These are phyloP conservation scores for Lordiphosa andalusiaca DNA, from an alignment of 2,888 invertebrate species.

Conservation along the genomic window DNA sequence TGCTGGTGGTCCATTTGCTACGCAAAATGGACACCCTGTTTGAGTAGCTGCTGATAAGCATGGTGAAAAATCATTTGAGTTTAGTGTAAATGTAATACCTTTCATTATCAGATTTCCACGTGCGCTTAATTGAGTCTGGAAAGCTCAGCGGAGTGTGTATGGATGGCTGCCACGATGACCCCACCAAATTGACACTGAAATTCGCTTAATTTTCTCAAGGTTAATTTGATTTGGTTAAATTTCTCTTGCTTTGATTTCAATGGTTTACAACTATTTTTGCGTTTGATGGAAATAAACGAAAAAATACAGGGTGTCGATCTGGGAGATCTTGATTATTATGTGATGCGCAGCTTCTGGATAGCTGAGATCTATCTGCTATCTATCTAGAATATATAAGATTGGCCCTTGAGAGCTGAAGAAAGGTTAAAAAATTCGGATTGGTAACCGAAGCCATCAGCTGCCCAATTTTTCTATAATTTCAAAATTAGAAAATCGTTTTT, in stretches of 20 bases:
- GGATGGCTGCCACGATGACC: background rate
- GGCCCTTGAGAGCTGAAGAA: too few relatives aligned
- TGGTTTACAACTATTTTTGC: background rate
- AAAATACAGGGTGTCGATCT: too few relatives aligned
- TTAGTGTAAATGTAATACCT: conserved; percentile 34
- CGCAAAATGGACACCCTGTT: conserved; percentile 15
- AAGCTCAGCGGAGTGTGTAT: conserved; percentile 6
- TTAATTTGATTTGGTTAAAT: conserved; percentile 47
- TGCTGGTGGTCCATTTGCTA: background rate
- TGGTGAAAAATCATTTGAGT: conserved; percentile 5
- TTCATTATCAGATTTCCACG: conserved; percentile 44
- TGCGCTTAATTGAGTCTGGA: conserved; percentile 25
- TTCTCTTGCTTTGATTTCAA: conserved; percentile 2
- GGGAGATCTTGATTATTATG: conserved; percentile 5
- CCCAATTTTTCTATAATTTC: too few relatives aligned
- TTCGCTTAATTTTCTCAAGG: conserved; percentile 40
- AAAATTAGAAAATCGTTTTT: too few relatives aligned
- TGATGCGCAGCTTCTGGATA: too few relatives aligned
- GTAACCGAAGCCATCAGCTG: too few relatives aligned
- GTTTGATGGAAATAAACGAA: too few relatives aligned
- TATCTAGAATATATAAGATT: too few relatives aligned
- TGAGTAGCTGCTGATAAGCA: conserved; percentile 27
- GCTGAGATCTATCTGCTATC: too few relatives aligned
- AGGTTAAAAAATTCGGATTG: too few relatives aligned
- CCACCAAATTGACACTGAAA: conserved; percentile 14